These are phyloP conservation scores for Allygus modestus DNA, from an alignment of 2,888 invertebrate species.

Conservation along the genomic window DNA sequence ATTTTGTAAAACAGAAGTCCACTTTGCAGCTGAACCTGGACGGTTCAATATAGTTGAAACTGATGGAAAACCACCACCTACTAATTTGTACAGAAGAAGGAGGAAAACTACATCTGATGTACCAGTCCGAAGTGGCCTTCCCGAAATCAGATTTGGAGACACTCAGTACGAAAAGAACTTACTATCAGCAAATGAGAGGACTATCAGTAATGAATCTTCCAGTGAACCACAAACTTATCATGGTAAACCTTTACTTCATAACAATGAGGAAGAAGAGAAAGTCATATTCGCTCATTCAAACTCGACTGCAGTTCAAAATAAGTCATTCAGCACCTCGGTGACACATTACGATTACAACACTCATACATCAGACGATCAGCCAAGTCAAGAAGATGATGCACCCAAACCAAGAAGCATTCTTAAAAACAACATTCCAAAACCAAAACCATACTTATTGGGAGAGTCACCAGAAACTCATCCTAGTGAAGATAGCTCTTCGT, in stretches of 20 bases:
- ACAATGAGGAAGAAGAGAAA: slow-evolving; percentile 39
- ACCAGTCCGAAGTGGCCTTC: slow-evolving; percentile 62
- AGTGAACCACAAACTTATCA: slow-evolving; percentile 33
- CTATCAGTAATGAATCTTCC: not conserved
- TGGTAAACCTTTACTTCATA: slow-evolving; percentile 15
- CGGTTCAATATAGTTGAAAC: slow-evolving; percentile 92
- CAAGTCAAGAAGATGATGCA: slow-evolving; percentile 35
- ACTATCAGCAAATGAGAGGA: slow-evolving; percentile 55
- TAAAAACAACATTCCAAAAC: slow-evolving; percentile 61
- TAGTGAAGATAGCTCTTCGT: slow-evolving; percentile 11
- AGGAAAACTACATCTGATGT: slow-evolving; percentile 77
- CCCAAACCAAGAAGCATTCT: slow-evolving; percentile 66
- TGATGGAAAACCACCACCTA: slow-evolving; percentile 91
- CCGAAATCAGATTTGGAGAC: slow-evolving; percentile 69
- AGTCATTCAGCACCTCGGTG: not conserved
- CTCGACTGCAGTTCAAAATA: slow-evolving; percentile 1
- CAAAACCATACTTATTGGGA: slow-evolving; percentile 54
- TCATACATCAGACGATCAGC: slow-evolving; percentile 17
- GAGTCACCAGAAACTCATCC: slow-evolving; percentile 30
- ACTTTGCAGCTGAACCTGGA: slow-evolving; percentile 91
- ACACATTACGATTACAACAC: not conserved
- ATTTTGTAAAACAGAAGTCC: slow-evolving; percentile 93
- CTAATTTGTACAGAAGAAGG: slow-evolving; percentile 86
- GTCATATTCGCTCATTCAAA: slow-evolving; percentile 11
- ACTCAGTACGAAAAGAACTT: slow-evolving; percentile 63